These are phyloP conservation scores for Notocelia uddmanniana DNA, from an alignment of 2,888 invertebrate genomes.

Conservation along the genomic window DNA sequence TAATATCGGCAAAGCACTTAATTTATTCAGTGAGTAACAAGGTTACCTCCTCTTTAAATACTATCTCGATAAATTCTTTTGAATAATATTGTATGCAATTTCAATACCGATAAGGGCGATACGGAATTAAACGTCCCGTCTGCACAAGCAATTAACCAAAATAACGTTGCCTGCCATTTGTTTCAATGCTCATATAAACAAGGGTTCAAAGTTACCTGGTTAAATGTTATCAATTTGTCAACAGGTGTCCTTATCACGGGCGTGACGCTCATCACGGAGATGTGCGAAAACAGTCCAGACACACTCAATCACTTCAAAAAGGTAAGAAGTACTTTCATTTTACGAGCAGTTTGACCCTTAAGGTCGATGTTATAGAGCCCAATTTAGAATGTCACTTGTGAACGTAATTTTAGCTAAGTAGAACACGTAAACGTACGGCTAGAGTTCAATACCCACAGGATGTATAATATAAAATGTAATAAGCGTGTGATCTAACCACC, in stretches of 20 bases:
- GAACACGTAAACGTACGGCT: not conserved
- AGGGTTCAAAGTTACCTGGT: constrained; percentile 11
- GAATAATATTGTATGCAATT: not conserved
- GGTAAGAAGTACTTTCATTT: constrained; percentile 85
- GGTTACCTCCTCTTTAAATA: not conserved
- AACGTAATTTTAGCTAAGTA: constrained; percentile 27
- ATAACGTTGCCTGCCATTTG: constrained; percentile 7
- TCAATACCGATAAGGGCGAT: no score
- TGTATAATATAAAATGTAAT: not conserved
- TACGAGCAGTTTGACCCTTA: constrained; percentile 11
- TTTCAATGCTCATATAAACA: not conserved
- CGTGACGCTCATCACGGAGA: constrained; percentile 99
- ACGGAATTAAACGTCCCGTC: not conserved
- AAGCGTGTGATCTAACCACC: not conserved
- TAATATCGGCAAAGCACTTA: not conserved
- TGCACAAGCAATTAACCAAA: constrained; percentile 3
- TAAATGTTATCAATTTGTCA: constrained; percentile 46
- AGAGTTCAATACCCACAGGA: constrained; percentile 8
- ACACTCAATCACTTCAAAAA: constrained; percentile 99
- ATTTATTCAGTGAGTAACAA: not conserved
- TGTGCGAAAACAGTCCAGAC: constrained; percentile 99
- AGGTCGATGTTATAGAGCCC: not conserved
- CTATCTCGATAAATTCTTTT: not conserved
- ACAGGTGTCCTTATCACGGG: constrained; percentile 98
- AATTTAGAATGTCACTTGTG: constrained; percentile 28